phyloP scores from a whole-genome alignment of 2,888 invertebrate species.

The Xanthostigma xanthostigma region DNA sequence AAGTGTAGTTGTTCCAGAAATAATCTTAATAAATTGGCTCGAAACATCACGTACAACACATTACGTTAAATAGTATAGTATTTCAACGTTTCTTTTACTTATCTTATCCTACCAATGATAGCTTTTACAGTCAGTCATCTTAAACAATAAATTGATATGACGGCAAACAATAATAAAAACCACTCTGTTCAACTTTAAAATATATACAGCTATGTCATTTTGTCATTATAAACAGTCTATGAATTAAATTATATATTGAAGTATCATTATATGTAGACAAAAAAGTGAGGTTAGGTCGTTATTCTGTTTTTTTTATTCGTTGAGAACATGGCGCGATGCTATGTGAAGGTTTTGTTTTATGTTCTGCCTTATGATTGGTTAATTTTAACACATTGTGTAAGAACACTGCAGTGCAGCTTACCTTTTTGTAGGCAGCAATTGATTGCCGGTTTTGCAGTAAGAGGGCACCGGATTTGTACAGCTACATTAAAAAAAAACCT shows the following conservation, averaged over 20 bases:
- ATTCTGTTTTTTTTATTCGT: not conserved
- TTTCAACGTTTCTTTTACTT: constrained; percentile 31
- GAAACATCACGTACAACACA: constrained; percentile 31
- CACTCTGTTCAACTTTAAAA: constrained; percentile 20
- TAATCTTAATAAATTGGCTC: constrained; percentile 26
- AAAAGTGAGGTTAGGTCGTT: constrained; percentile 1
- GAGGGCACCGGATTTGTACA: too few species aligned
- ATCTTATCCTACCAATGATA: constrained; percentile 28
- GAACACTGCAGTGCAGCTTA: too few species aligned
- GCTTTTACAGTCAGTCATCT: constrained; percentile 22
- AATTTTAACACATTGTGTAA: not conserved
- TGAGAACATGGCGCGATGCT: not conserved
- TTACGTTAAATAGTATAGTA: constrained; percentile 25
- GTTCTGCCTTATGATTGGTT: not conserved
- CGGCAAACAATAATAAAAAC: not conserved
- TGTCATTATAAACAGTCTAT: constrained; percentile 30
- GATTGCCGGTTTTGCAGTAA: too few species aligned
- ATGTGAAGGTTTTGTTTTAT: not conserved
- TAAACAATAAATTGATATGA: not conserved
- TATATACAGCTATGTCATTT: constrained; percentile 29
- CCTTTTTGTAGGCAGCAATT: too few species aligned
- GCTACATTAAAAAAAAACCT: too few species aligned
- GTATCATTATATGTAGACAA: not conserved
- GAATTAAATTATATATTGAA: constrained; percentile 15
- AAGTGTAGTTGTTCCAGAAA: too few species aligned